A percentile compares a stretch with the other conserved stretches of the same genome.
phyloP scores from a whole-genome alignment of 2,113 vertebrate species.

The Ptychochromis oligacanthus region DNA sequence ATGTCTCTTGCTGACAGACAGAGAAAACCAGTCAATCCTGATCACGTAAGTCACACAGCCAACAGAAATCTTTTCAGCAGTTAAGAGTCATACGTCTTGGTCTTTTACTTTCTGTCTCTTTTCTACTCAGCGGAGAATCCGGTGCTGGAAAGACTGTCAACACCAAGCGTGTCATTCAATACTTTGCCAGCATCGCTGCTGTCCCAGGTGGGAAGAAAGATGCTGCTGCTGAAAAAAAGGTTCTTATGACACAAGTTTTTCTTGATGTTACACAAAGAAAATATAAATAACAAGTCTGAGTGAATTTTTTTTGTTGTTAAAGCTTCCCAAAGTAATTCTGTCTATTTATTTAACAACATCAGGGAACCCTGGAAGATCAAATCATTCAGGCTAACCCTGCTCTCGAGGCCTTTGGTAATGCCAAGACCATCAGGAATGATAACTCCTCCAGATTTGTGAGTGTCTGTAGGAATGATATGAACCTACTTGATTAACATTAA shows the following conservation, averaged over 20 bases:
- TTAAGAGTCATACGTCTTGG: background rate
- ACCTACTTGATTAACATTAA: background rate
- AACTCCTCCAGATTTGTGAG: constrained; percentile 88
- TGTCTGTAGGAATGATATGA: background rate
- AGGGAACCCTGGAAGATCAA: constrained; percentile 85
- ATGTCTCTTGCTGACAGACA: constrained; percentile 51
- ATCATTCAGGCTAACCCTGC: constrained; percentile 86
- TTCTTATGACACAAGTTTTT: no score
- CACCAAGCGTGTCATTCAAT: constrained; percentile 91
- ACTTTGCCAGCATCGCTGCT: constrained; percentile 90
- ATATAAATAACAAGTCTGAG: no score
- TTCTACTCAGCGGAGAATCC: constrained; percentile 86
- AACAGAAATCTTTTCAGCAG: background rate
- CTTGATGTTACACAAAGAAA: background rate
- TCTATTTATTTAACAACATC: constrained; percentile 43
- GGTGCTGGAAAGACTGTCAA: constrained; percentile 92
- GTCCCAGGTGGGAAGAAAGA: constrained; percentile 83
- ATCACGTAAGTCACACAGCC: constrained; percentile 65
- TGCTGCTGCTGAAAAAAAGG: constrained; percentile 81
- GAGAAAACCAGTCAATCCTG: constrained; percentile 74
- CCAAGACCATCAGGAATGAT: constrained; percentile 89
- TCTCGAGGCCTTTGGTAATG: constrained; percentile 87
- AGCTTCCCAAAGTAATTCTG: no score
- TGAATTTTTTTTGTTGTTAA: no score
- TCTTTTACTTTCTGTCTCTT: background rate